Conservation (phyloP, 2,113 vertebrate genomes). For the Alosa alosa region DNA sequence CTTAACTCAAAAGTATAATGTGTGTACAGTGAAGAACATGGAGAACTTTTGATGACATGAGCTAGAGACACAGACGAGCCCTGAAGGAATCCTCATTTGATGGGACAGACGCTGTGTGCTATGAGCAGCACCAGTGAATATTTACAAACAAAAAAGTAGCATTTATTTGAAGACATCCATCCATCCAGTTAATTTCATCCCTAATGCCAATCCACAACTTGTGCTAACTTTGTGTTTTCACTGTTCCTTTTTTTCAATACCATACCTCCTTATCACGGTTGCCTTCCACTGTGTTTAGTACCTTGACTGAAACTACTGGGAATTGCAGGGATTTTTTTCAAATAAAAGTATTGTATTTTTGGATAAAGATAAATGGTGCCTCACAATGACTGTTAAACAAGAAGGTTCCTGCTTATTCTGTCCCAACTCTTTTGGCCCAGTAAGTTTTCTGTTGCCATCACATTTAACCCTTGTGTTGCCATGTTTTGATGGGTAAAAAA, state of each 20-base stretch:
- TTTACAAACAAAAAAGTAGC: not conserved
- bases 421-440: not conserved
- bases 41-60: not conserved
- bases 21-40: not conserved
- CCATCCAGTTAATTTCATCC: not conserved
- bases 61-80: not conserved
- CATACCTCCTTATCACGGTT: not conserved
- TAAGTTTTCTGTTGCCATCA: not conserved
- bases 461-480: not conserved
- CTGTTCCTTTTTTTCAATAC: not conserved
- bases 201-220: not conserved
- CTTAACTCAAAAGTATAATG: not conserved
- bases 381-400: slow-evolving; percentile 6
- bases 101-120: not conserved
- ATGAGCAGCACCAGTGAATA: not conserved
- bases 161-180: not conserved
- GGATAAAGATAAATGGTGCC: not conserved
- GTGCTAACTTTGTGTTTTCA: not conserved
- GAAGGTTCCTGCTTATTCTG: not conserved
- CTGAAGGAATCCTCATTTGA: not conserved
- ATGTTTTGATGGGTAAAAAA: not conserved
- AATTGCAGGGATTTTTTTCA: not conserved
- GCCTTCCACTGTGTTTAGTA: not conserved
- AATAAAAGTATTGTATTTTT: not conserved
- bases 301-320: not conserved